Conservation (phyloP, 2,888 invertebrate genomes). For the Arctia plantaginis region DNA sequence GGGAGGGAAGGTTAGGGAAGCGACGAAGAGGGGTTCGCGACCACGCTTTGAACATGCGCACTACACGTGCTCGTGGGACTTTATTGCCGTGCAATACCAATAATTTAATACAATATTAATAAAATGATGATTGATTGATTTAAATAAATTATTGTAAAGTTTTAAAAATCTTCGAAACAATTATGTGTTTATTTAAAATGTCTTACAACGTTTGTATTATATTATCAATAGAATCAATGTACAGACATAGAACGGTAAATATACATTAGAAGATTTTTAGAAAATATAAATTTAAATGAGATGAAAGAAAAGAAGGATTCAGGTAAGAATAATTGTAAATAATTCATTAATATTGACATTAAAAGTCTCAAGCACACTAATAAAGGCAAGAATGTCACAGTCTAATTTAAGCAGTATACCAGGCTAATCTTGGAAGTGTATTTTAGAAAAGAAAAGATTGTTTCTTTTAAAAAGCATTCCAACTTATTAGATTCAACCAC, state of each 20-base stretch:
- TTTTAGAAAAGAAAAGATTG: background rate
- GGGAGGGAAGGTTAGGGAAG: slow-evolving; percentile 42
- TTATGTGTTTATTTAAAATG: no score
- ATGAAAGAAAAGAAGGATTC: no score
- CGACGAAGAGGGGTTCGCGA: slow-evolving; percentile 37
- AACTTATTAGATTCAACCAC: background rate
- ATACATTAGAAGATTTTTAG: no score
- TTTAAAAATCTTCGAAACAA: background rate
- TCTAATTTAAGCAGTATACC: slow-evolving; percentile 49
- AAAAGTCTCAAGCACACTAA: slow-evolving; percentile 55
- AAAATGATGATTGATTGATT: no score
- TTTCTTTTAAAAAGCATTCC: background rate
- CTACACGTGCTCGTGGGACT: slow-evolving; percentile 74
- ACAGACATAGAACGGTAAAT: no score
- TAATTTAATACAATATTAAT: no score
- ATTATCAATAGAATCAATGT: no score
- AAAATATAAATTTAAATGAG: no score
- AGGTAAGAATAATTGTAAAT: no score
- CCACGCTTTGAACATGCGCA: slow-evolving; percentile 77
- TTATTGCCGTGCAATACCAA: slow-evolving; percentile 63
- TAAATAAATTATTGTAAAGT: background rate
- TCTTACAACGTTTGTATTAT: no score
- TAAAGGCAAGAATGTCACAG: slow-evolving; percentile 66
- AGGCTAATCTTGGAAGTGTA: background rate
- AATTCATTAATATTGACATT: background rate